Conservation (phyloP, 2,113 vertebrate genomes). For the Sphyrna mokarran region DNA sequence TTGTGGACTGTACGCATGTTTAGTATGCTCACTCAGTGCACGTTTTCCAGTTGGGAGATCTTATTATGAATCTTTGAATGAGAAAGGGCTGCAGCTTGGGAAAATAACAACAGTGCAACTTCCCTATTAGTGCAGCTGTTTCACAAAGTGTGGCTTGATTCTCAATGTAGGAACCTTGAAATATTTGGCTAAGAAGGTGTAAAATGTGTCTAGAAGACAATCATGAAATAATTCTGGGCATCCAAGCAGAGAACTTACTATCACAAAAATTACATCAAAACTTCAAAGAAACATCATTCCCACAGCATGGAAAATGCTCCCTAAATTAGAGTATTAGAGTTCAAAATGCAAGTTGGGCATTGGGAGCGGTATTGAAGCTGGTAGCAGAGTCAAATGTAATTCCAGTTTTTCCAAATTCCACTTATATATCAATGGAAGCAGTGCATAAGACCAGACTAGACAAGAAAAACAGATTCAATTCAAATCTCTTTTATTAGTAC, state of each 20-base stretch:
- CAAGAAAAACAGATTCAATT: too few relatives aligned
- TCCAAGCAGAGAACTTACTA: neutral
- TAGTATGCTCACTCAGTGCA: neutral
- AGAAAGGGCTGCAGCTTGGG: constrained; percentile 1
- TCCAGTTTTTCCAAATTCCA: too few relatives aligned
- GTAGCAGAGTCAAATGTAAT: too few relatives aligned
- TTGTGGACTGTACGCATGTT: neutral
- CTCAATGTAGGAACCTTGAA: neutral
- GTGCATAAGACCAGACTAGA: too few relatives aligned
- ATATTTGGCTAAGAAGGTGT: neutral
- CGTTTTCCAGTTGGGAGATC: constrained; percentile 27
- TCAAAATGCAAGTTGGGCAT: neutral
- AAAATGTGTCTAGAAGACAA: neutral
- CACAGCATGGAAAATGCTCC: neutral
- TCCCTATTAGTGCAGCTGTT: constrained; percentile 17
- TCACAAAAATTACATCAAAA: neutral
- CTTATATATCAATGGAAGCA: too few relatives aligned
- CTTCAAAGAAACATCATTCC: neutral
- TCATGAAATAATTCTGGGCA: neutral
- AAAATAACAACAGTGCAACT: constrained; percentile 16
- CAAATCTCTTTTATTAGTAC: too few relatives aligned
- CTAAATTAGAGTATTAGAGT: neutral
- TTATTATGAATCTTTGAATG: constrained; percentile 15
- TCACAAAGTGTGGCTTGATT: neutral
- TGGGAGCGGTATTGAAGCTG: too few relatives aligned